Evolutionary conservation across 53 echinoderm and acorn worm genomes (phyloP), one percentile per base, ranked within the genome.

Genomic region (Hippasteria phrygiana): DNA sequence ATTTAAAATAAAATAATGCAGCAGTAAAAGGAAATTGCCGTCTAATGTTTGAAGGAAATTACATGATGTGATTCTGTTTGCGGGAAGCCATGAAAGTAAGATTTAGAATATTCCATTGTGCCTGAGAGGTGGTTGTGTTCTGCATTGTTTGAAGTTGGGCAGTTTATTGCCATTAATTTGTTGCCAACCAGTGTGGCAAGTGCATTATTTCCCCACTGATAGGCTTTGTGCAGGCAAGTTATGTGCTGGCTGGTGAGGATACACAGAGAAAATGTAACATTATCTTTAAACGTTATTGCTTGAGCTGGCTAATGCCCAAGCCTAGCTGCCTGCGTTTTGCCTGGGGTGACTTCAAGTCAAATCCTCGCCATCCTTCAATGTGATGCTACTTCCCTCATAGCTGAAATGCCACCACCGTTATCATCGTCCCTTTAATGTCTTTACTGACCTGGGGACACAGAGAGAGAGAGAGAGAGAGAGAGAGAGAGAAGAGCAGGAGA

Each of bases 31-130:
- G 16, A 17, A 48, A 3, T 50, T 76, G 31, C 2, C 32, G 31
- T 51, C 13, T 47, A 34, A 18, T 20, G 33, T 24, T 12, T 31
- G 17, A 20, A 76, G 1, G 50, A 76, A 26, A 34, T 24, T 6
- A 55, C 79, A 79, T 81, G 42, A 81, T 81, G 62, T 62, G 62
- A 63, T 64, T 43, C 31, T 81, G 63, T 81, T 81, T 81, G 80
- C 80, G 27, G 34, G 42, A 4, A 54, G 80, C 42, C 62, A 62
- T 80, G 62, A 80, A 80, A 14, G n/a, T 0, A 81, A 43, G 62
- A 22, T 64, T 64, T 31, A 65, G 81, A 35, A 64, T 63, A 64
- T 81, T 63, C 81, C 64, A 81, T 50, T 81, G 43, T 64, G 37
- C 24, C 32, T 27, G 4, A 31, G 20, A 63, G 81, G 65, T 81